Evolutionary conservation across 1,140 invertebrate genomes (phyloP).

Genomic region (Lethrus apterus): DNA sequence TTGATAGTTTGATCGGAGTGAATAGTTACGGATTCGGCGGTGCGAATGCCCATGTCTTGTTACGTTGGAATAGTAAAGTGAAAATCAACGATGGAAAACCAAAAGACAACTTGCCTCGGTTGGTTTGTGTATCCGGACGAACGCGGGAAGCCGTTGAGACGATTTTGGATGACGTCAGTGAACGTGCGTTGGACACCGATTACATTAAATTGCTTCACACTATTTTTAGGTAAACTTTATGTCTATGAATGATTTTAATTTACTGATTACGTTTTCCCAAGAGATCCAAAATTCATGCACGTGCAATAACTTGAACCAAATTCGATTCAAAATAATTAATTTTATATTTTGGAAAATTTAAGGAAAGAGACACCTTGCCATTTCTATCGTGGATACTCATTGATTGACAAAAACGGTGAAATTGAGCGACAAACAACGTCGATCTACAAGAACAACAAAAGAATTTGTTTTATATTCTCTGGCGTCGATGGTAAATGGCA

Average conservation of each 20-base stretch:
- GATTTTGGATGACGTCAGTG: conserved; percentile 59
- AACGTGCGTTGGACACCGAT: conserved; percentile 50
- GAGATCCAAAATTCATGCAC: no score
- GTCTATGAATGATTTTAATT: no score
- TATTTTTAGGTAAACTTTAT: conserved; percentile 26
- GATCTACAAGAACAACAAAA: no score
- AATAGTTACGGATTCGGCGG: conserved; percentile 61
- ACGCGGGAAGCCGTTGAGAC: conserved; percentile 57
- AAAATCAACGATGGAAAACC: conserved; percentile 47
- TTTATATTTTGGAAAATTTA: background rate
- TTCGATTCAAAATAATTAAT: conserved; percentile 16
- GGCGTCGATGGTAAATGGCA: conserved; percentile 47
- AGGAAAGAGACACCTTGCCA: background rate
- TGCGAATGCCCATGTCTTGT: conserved; percentile 58
- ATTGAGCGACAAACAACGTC: no score
- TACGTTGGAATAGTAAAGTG: conserved; percentile 48
- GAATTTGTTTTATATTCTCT: conserved; percentile 1
- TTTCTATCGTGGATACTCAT: background rate
- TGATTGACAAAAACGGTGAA: conserved; percentile 1
- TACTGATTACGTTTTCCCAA: no score
- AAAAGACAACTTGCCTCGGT: conserved; percentile 48
- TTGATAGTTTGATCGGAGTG: conserved; percentile 46
- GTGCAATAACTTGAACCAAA: no score
- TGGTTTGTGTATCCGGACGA: conserved; percentile 59
- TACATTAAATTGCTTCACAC: conserved; percentile 48